Conservation (phyloP, 2,113 vertebrate species). For the Guaruba guarouba region DNA sequence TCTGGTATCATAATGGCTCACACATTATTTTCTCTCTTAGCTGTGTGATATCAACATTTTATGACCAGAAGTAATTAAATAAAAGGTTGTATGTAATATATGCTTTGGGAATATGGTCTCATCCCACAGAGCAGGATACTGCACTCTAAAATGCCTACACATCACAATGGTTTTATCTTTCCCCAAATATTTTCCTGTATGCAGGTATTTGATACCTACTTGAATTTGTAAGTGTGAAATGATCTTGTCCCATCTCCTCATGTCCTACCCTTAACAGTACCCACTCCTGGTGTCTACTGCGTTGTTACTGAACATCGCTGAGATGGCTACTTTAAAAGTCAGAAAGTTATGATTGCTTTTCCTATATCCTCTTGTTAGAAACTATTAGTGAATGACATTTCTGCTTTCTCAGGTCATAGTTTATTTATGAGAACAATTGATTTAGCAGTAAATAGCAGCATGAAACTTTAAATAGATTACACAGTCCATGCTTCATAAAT, state of each 20-base stretch:
- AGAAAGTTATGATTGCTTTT: background rate
- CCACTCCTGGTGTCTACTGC: background rate
- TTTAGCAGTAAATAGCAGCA: constrained; percentile 38
- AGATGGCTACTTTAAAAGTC: background rate
- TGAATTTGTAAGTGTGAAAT: background rate
- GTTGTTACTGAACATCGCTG: background rate
- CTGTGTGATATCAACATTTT: background rate
- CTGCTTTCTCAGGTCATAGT: constrained; percentile 46
- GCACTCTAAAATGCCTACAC: background rate
- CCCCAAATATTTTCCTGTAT: background rate
- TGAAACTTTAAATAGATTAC: constrained; percentile 59
- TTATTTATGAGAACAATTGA: constrained; percentile 65
- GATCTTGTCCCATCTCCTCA: background rate
- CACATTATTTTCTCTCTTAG: background rate
- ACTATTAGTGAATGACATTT: constrained; percentile 10
- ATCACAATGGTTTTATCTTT: background rate
- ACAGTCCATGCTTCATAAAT: constrained; percentile 11
- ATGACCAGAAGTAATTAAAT: background rate
- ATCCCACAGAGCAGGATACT: background rate
- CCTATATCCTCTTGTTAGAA: background rate
- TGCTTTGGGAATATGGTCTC: background rate
- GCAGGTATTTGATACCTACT: background rate
- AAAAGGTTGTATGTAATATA: background rate
- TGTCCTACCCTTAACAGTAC: background rate
- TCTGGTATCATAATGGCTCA: background rate